Evolutionary conservation across 2,888 invertebrate species (phyloP).

Genomic region (Chamaedrilus cognettii): DNA sequence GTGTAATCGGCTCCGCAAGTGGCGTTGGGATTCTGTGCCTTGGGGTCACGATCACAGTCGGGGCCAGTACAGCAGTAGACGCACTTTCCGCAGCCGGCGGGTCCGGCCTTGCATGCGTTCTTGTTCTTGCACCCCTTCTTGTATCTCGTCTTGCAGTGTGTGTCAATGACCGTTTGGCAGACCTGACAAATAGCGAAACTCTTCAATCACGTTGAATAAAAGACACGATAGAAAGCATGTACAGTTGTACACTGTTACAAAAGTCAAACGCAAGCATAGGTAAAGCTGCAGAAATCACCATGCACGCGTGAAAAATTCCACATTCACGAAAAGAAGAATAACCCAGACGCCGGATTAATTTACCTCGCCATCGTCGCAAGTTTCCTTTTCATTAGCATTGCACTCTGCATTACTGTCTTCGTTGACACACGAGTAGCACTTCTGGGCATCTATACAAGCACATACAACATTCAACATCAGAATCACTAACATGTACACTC

Average conservation of each 20-base stretch:
- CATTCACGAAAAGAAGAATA: no score
- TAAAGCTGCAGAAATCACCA: no score
- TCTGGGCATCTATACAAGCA: background rate
- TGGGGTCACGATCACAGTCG: background rate
- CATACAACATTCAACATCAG: no score
- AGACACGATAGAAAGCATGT: no score
- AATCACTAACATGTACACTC: no score
- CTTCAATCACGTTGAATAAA: no score
- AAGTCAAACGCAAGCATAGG: no score
- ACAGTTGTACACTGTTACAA: no score
- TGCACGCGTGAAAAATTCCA: no score
- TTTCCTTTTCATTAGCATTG: background rate
- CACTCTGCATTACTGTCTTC: background rate
- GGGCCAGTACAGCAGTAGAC: constrained; percentile 7
- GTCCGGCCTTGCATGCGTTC: background rate
- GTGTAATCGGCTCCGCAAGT: background rate
- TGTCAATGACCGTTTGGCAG: background rate
- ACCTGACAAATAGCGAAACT: no score
- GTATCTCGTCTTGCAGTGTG: constrained; percentile 6
- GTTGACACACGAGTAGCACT: constrained; percentile 2
- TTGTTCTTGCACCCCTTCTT: constrained; percentile 5
- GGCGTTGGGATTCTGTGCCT: background rate
- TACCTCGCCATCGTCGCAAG: background rate
- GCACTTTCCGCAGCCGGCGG: background rate
- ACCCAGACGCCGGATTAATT: no score